Base-by-base conservation (phyloP, 2,113 vertebrate species). In the Chaetura pelagica region DNA sequence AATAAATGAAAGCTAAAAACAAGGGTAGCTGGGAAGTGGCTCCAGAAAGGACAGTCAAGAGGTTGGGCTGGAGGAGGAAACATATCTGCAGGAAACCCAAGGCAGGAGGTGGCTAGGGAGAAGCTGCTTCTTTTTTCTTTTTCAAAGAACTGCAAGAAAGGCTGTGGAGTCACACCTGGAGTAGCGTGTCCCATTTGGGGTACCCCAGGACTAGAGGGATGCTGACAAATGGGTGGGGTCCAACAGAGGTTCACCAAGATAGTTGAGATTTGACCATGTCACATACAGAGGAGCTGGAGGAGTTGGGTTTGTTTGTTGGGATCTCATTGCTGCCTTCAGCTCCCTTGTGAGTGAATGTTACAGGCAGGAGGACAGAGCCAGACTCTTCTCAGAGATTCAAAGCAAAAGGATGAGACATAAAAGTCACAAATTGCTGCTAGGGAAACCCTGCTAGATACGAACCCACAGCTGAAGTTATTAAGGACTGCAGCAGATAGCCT, bases 151-250 rank as follows among this genome's bases (percentile, higher is more conserved):
- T 89, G 59, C 27, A 80, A 88, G 58, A 35, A 93, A 79, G 62
- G 5, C 21, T 79, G 2, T 24, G 46, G 54, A 87, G 49, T 59
- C 62, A 35, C 32, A 68, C 10, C 49, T 27, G 29, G 29, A 76
- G 11, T 7, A 38, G 23, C 0, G 0, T n/a, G 29, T 42, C 63
- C 21, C 0, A 0, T 66, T 71, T 49, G 20, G 69, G 38, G 15
- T 22, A 81, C 58, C 22, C 35, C 22, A 74, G 27, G 64, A 27
- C n/a, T 91, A 71, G n/a, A 81, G 26, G 22, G 59, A 30, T 48
- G 21, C 54, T 84, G 62, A 42, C 9, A 64, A 38, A 26, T 3
- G 6, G 14, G 40, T 63, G 23, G 12, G 8, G 35, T 66, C 38
- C 46, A 77, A n/a, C 44, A 80, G 72, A 68, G 35, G 10, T 86